phyloP scores from a whole-genome alignment of 2,888 invertebrate species.

The Tachina fera region DNA sequence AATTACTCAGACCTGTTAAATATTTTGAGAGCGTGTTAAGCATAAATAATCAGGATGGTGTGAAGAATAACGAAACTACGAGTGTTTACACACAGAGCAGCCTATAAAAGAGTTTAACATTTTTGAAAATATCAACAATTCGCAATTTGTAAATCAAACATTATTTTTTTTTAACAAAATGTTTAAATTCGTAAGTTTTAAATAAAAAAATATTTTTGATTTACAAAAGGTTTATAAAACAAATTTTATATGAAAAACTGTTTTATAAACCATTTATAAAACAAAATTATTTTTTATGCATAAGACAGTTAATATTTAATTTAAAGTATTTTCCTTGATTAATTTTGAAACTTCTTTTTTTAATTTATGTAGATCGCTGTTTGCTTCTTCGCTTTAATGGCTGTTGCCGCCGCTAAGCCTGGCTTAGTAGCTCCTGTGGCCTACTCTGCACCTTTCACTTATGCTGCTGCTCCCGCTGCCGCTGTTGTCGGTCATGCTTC shows the following conservation, averaged over 20 bases:
- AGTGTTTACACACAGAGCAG: no score
- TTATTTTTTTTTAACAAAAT: slow-evolving; percentile 72
- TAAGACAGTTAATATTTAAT: not conserved
- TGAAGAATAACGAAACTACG: no score
- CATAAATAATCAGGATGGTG: slow-evolving; percentile 21
- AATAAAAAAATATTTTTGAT: no score
- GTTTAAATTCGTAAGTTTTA: slow-evolving; percentile 79
- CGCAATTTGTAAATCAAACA: slow-evolving; percentile 28
- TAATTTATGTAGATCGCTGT: slow-evolving; percentile 75
- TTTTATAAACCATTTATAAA: no score
- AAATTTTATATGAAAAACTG: no score
- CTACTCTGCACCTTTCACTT: slow-evolving; percentile 72
- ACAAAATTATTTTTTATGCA: no score
- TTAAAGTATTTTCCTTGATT: not conserved
- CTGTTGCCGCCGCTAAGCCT: slow-evolving; percentile 75
- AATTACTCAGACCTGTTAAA: slow-evolving; percentile 14
- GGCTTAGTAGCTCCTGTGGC: slow-evolving; percentile 73
- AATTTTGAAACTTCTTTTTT: not conserved
- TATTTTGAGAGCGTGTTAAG: slow-evolving; percentile 15
- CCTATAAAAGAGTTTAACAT: slow-evolving; percentile 20
- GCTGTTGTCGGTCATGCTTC: slow-evolving; percentile 78
- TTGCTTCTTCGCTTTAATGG: slow-evolving; percentile 78
- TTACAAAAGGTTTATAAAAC: no score
- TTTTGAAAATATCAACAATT: slow-evolving; percentile 23
- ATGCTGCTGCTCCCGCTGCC: slow-evolving; percentile 66